Conservation (phyloP, 2,113 vertebrate genomes). For the Heterotilapia buettikoferi region DNA sequence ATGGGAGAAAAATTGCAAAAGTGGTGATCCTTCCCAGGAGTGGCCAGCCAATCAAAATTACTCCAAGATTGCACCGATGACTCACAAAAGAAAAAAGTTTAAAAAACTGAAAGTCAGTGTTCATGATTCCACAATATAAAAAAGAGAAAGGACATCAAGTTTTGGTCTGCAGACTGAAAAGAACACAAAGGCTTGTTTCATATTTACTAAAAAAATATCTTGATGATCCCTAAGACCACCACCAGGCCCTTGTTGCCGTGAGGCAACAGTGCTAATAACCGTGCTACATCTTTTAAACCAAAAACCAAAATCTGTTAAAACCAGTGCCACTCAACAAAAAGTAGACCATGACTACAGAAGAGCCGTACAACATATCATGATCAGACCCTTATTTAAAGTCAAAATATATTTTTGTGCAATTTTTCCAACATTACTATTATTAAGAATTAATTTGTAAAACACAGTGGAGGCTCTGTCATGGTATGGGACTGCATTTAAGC, state of each 20-base stretch:
- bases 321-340: accelerated
- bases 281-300: accelerated
- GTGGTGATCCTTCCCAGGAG: background rate
- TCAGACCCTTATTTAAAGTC: background rate
- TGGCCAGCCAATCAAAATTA: background rate
- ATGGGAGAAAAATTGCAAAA: background rate
- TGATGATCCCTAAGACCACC: accelerated
- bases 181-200: background rate
- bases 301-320: background rate
- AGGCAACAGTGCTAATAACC: background rate
- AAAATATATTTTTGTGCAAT: background rate
- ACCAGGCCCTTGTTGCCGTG: background rate
- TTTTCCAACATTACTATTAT: background rate
- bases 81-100: background rate
- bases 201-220: background rate
- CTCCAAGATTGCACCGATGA: background rate
- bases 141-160: background rate
- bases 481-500: background rate
- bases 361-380: accelerated
- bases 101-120: background rate
- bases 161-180: background rate
- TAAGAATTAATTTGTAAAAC: background rate
- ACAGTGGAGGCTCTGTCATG: background rate
- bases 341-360: background rate
- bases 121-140: background rate